Base-by-base conservation (phyloP, 2,113 vertebrate species). In the Nothocercus julius region DNA sequence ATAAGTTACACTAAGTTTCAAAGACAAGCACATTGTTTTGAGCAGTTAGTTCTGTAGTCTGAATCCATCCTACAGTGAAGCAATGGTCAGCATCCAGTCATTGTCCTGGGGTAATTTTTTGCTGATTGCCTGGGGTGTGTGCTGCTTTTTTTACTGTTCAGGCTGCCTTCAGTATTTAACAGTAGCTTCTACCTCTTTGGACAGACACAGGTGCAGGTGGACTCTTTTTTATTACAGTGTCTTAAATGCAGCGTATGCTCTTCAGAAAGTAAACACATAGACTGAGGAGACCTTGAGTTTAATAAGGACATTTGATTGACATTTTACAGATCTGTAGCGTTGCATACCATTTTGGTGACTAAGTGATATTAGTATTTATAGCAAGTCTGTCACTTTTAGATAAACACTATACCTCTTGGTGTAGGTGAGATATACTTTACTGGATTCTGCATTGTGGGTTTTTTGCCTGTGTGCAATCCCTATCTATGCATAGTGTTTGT, bases 21-120 rank as follows among this genome's bases (percentile, higher is more conserved):
- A 54, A 96, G 81, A 77, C 69, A 94, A 90, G 70, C 13, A 61
- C 80, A 10, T 82, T 83, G 62, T 90, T 67, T 3, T 32, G 69
- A 72, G 61, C 85, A 88, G 88, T 74, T 92, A 58, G 63, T 30
- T 94, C 81, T 81, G 61, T 24, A 40, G 59, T 22, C 62, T 6
- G 51, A 82, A 74, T 80, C 76, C 42, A 72, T 76, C 80, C 83
- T 70, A 45, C 80, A 70, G 74, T 93, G 82, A 93, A 91, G 81
- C 93, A 85, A 67, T 59, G 62, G 45, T 40, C 2, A 59, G 44
- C 58, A 78, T 73, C 69, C 95, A 96, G 85, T 67, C 90, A 6
- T 82, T 87, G 85, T 87, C 72, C 69, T 67, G 82, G 85, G 83
- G 87, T 70, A 83, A 53, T 30, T 66, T 73, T 34, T 53, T 38